Conservation (phyloP, 2,888 invertebrate genomes). For the Andrena bucephala region DNA sequence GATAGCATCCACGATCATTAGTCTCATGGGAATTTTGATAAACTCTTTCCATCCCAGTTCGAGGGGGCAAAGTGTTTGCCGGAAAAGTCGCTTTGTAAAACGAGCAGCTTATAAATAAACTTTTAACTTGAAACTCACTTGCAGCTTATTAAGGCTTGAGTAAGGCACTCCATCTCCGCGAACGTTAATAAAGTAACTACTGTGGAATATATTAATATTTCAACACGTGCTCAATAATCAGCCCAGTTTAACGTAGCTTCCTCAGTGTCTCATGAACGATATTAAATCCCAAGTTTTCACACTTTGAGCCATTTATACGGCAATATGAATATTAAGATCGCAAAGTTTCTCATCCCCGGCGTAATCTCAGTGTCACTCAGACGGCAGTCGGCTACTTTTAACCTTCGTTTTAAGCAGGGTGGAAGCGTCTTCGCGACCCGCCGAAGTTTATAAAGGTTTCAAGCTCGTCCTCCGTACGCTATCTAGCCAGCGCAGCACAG, state of each 20-base stretch:
- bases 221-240: neutral
- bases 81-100: too few relatives aligned
- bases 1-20: too few relatives aligned
- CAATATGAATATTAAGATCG: constrained; percentile 33
- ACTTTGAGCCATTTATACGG: neutral
- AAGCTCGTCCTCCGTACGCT: neutral
- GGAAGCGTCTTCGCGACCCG: constrained; percentile 25
- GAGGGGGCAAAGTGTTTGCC: too few relatives aligned
- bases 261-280: constrained; percentile 1
- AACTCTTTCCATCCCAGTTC: too few relatives aligned
- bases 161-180: neutral
- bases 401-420: constrained; percentile 42
- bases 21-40: too few relatives aligned
- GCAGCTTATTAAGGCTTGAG: neutral
- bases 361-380: constrained; percentile 50
- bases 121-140: neutral
- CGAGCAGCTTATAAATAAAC: too few relatives aligned
- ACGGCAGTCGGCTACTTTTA: constrained; percentile 34
- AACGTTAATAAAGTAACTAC: constrained; percentile 1
- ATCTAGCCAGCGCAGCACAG: constrained; percentile 12
- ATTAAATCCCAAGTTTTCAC: constrained; percentile 10
- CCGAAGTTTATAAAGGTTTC: constrained; percentile 47
- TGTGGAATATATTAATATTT: neutral
- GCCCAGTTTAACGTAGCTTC: constrained; percentile 9
- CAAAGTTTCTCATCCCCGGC: constrained; percentile 35